phyloP scores from a whole-genome alignment of 2,888 invertebrate species.

The Rambutsinella grinnellia region DNA sequence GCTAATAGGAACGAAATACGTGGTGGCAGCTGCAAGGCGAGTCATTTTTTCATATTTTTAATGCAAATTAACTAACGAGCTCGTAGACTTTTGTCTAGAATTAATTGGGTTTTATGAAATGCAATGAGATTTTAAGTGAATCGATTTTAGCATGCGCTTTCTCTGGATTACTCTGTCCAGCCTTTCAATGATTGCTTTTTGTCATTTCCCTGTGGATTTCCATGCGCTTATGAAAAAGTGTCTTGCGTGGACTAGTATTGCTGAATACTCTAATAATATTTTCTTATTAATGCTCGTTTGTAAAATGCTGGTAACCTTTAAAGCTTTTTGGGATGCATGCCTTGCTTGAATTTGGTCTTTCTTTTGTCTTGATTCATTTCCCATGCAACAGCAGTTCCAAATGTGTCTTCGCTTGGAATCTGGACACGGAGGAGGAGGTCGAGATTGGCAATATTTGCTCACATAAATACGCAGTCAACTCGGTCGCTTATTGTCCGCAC shows the following conservation, averaged over 20 bases:
- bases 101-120: conserved; percentile 13
- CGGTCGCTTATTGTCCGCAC: conserved; percentile 76
- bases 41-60: conserved; percentile 21
- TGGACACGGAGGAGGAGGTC: conserved; percentile 60
- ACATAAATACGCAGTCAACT: conserved; percentile 76
- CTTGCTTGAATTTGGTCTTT: conserved; percentile 59
- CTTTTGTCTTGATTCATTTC: conserved; percentile 62
- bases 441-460: conserved; percentile 61
- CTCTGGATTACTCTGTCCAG: too few species aligned
- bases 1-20: conserved; percentile 57
- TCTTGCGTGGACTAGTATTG: too few species aligned
- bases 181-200: too few species aligned
- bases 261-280: too few species aligned
- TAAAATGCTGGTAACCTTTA: conserved; percentile 31
- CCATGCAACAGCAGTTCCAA: conserved; percentile 65
- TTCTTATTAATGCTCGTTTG: too few species aligned
- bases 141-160: conserved; percentile 33
- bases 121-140: conserved; percentile 24
- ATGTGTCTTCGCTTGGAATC: conserved; percentile 64
- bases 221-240: too few species aligned
- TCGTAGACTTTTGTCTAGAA: conserved; percentile 19
- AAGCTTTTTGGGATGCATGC: conserved; percentile 55
- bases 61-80: conserved; percentile 1
- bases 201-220: too few species aligned
- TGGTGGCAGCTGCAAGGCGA: conserved; percentile 64